Evolutionary conservation across 2,113 vertebrate species (phyloP), one percentile per base, ranked within the genome.

Genomic region (Tenrec ecaudatus): DNA sequence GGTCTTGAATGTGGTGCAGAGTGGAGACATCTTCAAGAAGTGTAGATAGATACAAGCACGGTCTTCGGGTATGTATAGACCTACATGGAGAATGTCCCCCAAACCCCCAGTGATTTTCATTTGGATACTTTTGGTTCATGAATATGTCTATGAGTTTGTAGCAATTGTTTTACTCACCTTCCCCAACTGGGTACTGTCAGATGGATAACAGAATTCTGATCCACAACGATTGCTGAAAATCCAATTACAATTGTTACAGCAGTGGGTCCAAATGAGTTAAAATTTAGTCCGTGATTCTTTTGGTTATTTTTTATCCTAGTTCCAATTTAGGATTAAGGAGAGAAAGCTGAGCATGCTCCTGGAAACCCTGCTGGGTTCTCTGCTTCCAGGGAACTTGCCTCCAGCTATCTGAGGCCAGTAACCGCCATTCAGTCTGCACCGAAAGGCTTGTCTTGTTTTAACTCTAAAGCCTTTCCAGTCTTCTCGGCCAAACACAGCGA

Each of bases 401-500:
- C 27, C 43, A 73, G 14, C 3, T 53, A 77, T 1, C 31, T 2
- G 22, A 3, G 7, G 2, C 40, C 69, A 62, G 43, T 0, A 82
- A 17, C 4, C 19, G 80, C 25, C 64, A 64, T 25, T 43, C 40
- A 43, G n/a, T 3, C 40, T 14, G 29, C 8, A 58, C 14, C 36
- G 69, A 27, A 94, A 86, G 20, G 1, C 29, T 89, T 85, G 7
- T 10, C 15, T 11, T 60, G 31, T 53, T 22, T 33, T 36, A 5
- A 68, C 16, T 58, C 0, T 40, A 43, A 0, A 25, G n/a, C 2
- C 19, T 40, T 4, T n/a, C 12, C 71, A 43, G 0, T 20, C 9
- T 1, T 76, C 40, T 76, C 66, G 68, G 16, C 31, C 69, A 79
- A 38, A n/a, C 0, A 11, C 2, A n/a, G 36, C 7, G 40, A 76